Evolutionary conservation across 2,888 invertebrate species (phyloP).

Genomic region (Nymphalis urticae): DNA sequence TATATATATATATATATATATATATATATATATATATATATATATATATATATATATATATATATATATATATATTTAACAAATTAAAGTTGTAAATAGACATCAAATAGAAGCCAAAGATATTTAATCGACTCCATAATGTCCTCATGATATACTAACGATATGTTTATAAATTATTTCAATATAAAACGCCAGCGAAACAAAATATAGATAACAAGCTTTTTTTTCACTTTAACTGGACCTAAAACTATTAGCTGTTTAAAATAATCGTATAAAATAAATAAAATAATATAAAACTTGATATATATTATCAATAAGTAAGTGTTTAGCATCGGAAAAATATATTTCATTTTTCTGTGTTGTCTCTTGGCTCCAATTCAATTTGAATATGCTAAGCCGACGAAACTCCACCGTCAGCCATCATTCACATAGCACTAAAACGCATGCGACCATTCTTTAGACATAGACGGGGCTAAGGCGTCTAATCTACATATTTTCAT

Average conservation of each 20-base stretch:
- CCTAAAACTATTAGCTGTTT: neutral
- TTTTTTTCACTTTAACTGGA: too few relatives aligned
- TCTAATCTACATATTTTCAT: conserved; percentile 21
- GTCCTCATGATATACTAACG: too few relatives aligned
- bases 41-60: too few relatives aligned
- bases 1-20: too few relatives aligned
- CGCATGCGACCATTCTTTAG: conserved; percentile 34
- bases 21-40: too few relatives aligned
- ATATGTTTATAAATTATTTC: too few relatives aligned
- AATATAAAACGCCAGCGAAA: too few relatives aligned
- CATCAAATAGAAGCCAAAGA: too few relatives aligned
- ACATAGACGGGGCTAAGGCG: conserved; percentile 10
- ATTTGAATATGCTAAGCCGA: conserved; percentile 35
- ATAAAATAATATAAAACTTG: neutral
- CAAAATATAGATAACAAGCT: too few relatives aligned
- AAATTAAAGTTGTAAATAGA: too few relatives aligned
- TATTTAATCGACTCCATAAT: too few relatives aligned
- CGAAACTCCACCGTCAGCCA: conserved; percentile 27
- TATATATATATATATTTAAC: too few relatives aligned
- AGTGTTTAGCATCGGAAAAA: conserved; percentile 8
- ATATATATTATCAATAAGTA: neutral
- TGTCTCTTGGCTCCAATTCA: conserved; percentile 21
- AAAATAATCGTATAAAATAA: neutral
- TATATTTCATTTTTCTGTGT: conserved; percentile 18
- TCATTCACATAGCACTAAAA: conserved; percentile 34